phyloP scores from a whole-genome alignment of 2,888 invertebrate species.

The Rugalucina vietnamica region DNA sequence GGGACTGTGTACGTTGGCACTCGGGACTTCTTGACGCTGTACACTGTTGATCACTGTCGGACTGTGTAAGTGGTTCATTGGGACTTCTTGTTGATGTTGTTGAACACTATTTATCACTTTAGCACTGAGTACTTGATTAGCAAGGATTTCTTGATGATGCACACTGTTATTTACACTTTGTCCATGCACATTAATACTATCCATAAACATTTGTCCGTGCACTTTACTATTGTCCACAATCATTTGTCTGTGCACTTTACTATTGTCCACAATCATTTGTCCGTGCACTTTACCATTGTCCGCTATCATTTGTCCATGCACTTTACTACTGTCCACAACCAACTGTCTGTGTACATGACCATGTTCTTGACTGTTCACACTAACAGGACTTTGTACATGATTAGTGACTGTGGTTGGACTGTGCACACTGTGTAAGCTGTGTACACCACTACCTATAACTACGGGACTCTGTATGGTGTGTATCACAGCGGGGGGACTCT shows the following conservation, averaged over 20 bases:
- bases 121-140: not conserved
- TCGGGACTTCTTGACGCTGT: too few relatives aligned
- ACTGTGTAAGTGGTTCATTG: not conserved
- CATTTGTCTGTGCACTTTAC: too few relatives aligned
- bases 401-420: not conserved
- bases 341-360: too few relatives aligned
- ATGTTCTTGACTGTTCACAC: constrained; percentile 50
- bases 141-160: constrained; percentile 11
- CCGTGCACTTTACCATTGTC: too few relatives aligned
- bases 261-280: too few relatives aligned
- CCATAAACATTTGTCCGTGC: too few relatives aligned
- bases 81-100: not conserved
- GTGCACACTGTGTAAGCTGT: not conserved
- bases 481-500: not conserved
- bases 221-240: too few relatives aligned
- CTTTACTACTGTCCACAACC: too few relatives aligned
- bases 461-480: not conserved
- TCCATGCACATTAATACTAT: too few relatives aligned
- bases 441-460: not conserved
- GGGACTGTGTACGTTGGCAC: constrained; percentile 44
- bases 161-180: too few relatives aligned
- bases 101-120: not conserved
- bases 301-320: too few relatives aligned
- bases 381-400: constrained; percentile 39
- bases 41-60: not conserved